Base-by-base conservation (phyloP, 2,113 vertebrate genomes). In the Prolemur simus region DNA sequence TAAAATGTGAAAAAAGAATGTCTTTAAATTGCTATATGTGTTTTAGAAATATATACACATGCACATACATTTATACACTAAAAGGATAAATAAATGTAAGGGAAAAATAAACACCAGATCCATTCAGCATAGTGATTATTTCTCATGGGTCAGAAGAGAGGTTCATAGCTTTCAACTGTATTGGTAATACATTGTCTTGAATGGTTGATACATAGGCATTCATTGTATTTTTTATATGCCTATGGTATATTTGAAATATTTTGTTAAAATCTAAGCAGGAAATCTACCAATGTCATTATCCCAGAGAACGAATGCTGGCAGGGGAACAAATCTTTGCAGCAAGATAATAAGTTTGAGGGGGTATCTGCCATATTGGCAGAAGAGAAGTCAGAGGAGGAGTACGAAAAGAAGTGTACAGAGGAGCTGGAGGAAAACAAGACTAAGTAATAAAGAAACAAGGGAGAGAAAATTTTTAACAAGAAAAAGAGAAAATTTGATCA, bases 1-100 rank as follows among this genome's bases (percentile, higher is more conserved):
- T 84, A 68, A 91, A 91, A 84, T 85, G 29, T 87, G 56, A 91
- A 91, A 80, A 89, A 23, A 6, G 32, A 56, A 34, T 95, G 20
- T 88, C 39, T 85, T 87, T 68, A 93, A 95, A 85, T 66, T 4
- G 15, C 52, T 58, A 4, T 73, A 10, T 80, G 11, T 45, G 84
- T 84, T 87, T 71, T 82, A 6, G 14, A 87, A 86, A 68, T 80
- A 89, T 14, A 68, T 27, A 5, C 27, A 15, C 9, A 21, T 6
- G 47, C 73, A 42, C n/a, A 42, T 91, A 23, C 83, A 10, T 39
- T 3, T 39, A 34, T 45, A 21, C 21, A 42, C 10, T 87, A 52
- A 64, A 94, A 85, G 20, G 80, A 54, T 39, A 64, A 86, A 81
- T 42, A 95, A 80, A 81, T n/a, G 4, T 54, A 83, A 95, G 17